These are phyloP conservation scores for Seira musarum DNA, from an alignment of 2,888 invertebrate species.

Conservation along the genomic window DNA sequence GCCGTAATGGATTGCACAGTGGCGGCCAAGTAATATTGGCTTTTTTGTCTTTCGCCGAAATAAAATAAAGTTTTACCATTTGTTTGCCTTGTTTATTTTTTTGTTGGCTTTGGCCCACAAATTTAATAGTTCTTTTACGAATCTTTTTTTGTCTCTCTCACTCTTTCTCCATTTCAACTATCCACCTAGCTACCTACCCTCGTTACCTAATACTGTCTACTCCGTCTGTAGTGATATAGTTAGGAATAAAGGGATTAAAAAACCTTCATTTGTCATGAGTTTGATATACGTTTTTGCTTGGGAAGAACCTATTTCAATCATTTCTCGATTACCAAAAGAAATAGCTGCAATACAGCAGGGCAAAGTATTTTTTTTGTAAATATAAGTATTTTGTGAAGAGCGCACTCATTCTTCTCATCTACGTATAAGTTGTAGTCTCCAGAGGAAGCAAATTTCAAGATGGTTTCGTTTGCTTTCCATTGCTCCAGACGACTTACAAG, in stretches of 20 bases:
- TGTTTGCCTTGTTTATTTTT: not conserved
- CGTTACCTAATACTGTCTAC: no score
- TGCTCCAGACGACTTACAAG: conserved; percentile 15
- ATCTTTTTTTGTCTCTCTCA: not conserved
- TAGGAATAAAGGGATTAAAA: not conserved
- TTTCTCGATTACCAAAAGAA: conserved; percentile 47
- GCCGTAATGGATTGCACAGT: not conserved
- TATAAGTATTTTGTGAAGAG: no score
- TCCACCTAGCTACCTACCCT: not conserved
- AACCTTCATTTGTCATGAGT: conserved; percentile 36
- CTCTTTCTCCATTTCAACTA: not conserved
- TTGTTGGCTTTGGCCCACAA: not conserved
- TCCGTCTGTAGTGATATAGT: no score
- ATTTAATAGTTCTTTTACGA: not conserved
- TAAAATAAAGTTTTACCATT: not conserved
- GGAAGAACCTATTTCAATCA: conserved; percentile 54
- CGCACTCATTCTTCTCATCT: not conserved
- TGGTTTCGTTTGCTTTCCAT: conserved; percentile 18
- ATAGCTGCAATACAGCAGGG: not conserved
- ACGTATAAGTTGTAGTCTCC: conserved; percentile 19
- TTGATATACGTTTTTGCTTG: conserved; percentile 4
- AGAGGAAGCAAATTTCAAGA: conserved; percentile 47
- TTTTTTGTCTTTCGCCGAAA: not conserved
- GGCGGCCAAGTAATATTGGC: not conserved
- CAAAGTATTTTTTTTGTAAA: not conserved